Conservation (phyloP, 1,140 invertebrate genomes). For the Adoxophyes honmai region DNA sequence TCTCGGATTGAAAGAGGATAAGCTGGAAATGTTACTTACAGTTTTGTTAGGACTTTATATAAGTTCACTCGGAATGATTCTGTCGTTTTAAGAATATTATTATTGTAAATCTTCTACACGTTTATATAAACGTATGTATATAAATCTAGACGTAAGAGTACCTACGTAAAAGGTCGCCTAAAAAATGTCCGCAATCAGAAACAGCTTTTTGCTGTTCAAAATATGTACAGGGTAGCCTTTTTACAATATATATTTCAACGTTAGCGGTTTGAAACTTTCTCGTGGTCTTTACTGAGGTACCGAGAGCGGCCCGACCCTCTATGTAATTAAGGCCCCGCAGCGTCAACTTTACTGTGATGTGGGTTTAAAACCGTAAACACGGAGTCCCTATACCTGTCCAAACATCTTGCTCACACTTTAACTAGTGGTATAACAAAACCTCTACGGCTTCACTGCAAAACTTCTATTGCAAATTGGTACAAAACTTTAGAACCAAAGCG, state of each 20-base stretch:
- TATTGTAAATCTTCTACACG: too few relatives aligned
- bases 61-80: too few relatives aligned
- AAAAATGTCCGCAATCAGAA: too few relatives aligned
- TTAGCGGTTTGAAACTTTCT: conserved; percentile 32
- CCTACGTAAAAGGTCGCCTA: too few relatives aligned
- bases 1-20: too few relatives aligned
- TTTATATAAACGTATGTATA: too few relatives aligned
- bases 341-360: conserved; percentile 51
- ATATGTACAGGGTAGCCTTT: background rate
- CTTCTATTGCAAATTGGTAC: background rate
- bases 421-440: background rate
- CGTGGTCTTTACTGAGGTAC: conserved; percentile 37
- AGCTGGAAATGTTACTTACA: too few relatives aligned
- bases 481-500: too few relatives aligned
- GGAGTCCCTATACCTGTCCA: conserved; percentile 20
- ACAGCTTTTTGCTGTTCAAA: too few relatives aligned
- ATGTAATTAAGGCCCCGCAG: conserved; percentile 50
- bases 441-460: background rate
- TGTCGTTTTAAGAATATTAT: too few relatives aligned
- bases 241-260: conserved; percentile 1
- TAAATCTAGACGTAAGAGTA: too few relatives aligned
- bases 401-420: conserved; percentile 1
- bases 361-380: conserved; percentile 38
- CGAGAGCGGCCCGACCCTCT: conserved; percentile 41
- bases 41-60: too few relatives aligned